Conservation (phyloP, 1,140 invertebrate species). For the Sitodiplosis mosellana region DNA sequence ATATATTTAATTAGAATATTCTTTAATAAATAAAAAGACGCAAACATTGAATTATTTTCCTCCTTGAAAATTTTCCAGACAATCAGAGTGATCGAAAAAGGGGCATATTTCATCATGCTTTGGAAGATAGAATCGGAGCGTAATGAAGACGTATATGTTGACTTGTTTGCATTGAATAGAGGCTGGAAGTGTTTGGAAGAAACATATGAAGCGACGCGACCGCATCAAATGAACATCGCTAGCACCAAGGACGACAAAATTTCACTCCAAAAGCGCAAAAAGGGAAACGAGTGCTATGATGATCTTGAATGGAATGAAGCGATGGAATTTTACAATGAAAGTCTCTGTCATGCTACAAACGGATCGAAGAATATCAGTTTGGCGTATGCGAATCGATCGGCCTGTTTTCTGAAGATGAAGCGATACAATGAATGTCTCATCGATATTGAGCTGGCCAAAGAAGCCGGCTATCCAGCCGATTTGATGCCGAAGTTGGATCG, state of each 20-base stretch:
- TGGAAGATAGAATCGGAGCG: background rate
- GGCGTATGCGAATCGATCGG: conserved; percentile 51
- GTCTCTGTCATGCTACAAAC: conserved; percentile 33
- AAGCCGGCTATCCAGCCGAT: conserved; percentile 29
- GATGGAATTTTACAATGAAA: conserved; percentile 39
- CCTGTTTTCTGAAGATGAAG: conserved; percentile 39
- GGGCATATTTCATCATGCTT: background rate
- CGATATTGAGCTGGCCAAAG: conserved; percentile 32
- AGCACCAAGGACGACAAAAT: no score
- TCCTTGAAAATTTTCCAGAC: no score
- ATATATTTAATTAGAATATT: no score
- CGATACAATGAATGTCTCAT: conserved; percentile 39
- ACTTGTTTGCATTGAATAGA: no score
- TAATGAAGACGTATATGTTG: background rate
- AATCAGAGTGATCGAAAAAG: no score
- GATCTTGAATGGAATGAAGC: conserved; percentile 9
- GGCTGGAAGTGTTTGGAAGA: no score
- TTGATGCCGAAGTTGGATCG: conserved; percentile 32
- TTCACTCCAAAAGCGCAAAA: background rate
- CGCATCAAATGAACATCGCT: no score
- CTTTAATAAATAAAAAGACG: no score
- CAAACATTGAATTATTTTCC: no score
- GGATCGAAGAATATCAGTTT: conserved; percentile 34
- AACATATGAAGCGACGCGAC: background rate
- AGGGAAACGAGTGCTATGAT: background rate